Base-by-base conservation (phyloP, 2,797 vertebrate species). In the Gorsachius magnificus region DNA sequence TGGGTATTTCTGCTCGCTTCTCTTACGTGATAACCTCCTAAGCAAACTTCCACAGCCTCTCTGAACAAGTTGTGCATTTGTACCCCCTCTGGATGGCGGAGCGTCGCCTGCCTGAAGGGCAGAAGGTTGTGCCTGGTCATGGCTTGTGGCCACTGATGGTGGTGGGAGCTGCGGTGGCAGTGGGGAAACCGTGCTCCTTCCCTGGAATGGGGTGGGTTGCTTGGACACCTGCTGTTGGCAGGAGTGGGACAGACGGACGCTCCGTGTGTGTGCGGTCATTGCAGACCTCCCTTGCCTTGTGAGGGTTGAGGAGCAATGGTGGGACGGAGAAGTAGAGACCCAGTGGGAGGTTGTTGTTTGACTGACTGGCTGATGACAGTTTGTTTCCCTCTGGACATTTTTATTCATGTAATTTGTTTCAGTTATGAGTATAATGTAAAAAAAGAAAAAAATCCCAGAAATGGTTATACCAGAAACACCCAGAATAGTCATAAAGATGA, bases 401-500 rank as follows among this genome's bases (percentile, higher is more conserved):
- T 83, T 87, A 79, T 93, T 93, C 8, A 19, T 46, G 7, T 71
- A 64, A 48, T 88, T 90, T 81, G 61, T 78, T 94, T 91, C 51
- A 41, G 74, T 84, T 90, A 69, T 25, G 38, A 75, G 33, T 63
- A 25, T 72, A 66, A 86, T 1, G 12, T 66, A 41, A 56, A 26
- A 36, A 33, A 56, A 56, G 31, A 54, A 56, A 57, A 24, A 54
- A 15, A 45, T 41, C 22, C n/a, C 38, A 35, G 80, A 84, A 95
- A 87, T 50, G 5, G 11, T 83, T 89, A 24, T 72, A 78, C 24
- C 29, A 60, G 61, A 61, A 94, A 41, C 54, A 86, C 69, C 18
- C 74, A 81, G 53, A 81, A 64, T 94, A 80, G 72, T 80, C 80
- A 28, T 95, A 89, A 94, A 77, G 38, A 46, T 83, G 70, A 89